phyloP scores from a whole-genome alignment of 2,113 vertebrate genomes.

The Equus przewalskii region DNA sequence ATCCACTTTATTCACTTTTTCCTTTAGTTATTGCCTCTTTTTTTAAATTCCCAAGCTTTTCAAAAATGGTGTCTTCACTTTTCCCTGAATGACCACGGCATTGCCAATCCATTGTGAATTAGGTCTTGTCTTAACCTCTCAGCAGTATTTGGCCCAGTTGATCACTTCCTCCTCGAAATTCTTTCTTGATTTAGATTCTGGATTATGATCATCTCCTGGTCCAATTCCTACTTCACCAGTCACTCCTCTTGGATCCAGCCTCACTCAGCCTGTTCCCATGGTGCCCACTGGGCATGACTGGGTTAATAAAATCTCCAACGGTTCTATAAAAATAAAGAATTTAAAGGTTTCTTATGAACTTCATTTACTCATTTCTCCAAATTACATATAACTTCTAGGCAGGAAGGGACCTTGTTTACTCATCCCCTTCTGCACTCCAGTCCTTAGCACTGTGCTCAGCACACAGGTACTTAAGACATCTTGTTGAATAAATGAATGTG shows the following conservation, averaged over 20 bases:
- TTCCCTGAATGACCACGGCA: background rate
- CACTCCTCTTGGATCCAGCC: background rate
- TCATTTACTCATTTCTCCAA: background rate
- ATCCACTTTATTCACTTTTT: background rate
- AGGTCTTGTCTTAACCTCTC: background rate
- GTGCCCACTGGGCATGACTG: background rate
- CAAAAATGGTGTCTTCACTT: background rate
- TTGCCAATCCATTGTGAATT: background rate
- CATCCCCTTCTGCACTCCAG: background rate
- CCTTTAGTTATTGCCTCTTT: background rate
- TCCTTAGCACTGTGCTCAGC: background rate
- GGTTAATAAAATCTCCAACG: background rate
- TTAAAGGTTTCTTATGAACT: background rate
- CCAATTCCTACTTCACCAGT: background rate
- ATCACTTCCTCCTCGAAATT: background rate
- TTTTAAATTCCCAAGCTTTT: background rate
- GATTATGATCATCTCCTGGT: background rate
- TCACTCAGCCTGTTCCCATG: too few species aligned
- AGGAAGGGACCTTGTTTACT: background rate
- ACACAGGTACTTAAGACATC: background rate
- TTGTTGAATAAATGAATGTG: background rate
- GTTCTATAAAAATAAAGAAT: background rate
- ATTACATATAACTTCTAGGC: background rate
- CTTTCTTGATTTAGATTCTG: background rate
- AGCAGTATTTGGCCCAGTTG: background rate